phyloP scores from a whole-genome alignment of 1,140 invertebrate genomes.

The Mya arenaria region DNA sequence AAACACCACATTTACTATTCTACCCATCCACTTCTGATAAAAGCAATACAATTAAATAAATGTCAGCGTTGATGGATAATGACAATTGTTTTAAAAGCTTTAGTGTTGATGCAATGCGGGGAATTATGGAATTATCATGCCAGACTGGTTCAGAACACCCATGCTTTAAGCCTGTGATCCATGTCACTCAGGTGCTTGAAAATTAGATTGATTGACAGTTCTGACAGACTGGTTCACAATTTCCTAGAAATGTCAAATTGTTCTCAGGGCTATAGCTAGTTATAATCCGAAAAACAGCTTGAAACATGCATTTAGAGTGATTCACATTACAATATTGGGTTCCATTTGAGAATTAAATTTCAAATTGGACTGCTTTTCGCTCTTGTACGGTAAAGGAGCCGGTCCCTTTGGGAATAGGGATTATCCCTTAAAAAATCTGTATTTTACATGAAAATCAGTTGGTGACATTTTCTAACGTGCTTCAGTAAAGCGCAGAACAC shows the following conservation, averaged over 20 bases:
- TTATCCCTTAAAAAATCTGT: conserved; percentile 52
- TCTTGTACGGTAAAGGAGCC: not conserved
- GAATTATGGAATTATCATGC: conserved; percentile 37
- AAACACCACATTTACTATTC: too few relatives aligned
- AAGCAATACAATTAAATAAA: conserved; percentile 39
- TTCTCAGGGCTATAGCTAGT: not conserved
- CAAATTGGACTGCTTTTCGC: too few relatives aligned
- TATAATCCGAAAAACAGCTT: conserved; percentile 1
- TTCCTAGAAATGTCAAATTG: conserved; percentile 22
- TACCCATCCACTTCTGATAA: too few relatives aligned
- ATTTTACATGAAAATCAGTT: conserved; percentile 40
- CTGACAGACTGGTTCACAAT: conserved; percentile 16
- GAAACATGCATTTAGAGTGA: not conserved
- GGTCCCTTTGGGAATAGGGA: not conserved
- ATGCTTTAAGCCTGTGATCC: conserved; percentile 18
- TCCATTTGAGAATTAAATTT: too few relatives aligned
- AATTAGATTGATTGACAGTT: conserved; percentile 37
- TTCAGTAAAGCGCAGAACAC: not conserved
- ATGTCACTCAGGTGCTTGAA: conserved; percentile 46
- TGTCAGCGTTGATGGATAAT: conserved; percentile 37
- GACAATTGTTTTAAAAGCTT: conserved; percentile 24
- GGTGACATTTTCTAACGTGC: conserved; percentile 12
- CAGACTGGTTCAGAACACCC: conserved; percentile 13
- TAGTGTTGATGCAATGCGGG: conserved; percentile 3
- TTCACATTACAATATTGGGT: not conserved